Base-by-base conservation (phyloP, 2,797 vertebrate species). In the Acanthiza pusilla region DNA sequence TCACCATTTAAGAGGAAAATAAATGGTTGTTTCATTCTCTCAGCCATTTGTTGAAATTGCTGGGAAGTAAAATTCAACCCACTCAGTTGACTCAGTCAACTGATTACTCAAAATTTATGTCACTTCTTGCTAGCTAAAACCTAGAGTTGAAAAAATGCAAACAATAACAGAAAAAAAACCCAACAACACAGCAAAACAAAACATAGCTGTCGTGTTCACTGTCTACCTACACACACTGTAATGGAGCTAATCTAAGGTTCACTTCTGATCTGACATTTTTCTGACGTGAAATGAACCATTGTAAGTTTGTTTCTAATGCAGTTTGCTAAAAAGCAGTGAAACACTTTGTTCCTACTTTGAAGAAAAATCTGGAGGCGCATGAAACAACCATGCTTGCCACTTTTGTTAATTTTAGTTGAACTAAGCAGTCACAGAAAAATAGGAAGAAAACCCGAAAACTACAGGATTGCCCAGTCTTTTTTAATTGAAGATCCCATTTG, bases 251-350 rank as follows among this genome's bases (percentile, higher is more conserved):
- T 93, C 40, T 25, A 14, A 94, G 13, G 7, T 91, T 97, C 36
- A 43, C 53, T 88, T 95, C 50, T 85, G 43, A 74, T 65, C 66
- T 85, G 54, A 73, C 10, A 15, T 40, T 96, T 91, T 93, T 90
- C 61, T 91, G n/a, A 92, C 96, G 75, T 88, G 63, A 95, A 95
- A 93, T 89, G 61, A 94, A 77, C n/a, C 13, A 26, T 91, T 95
- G 40, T 57, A 84, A 83, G 19, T 71, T 82, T 94, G 25, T 93
- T 93, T 92, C 65, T 73, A 91, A 14, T 8, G 16, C 22, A 63
- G 45, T 68, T 96, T 80, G n/a, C 67, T 94, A 91, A 87, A 92
- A 65, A 66, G 6, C 55, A 66, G 70, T 23, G 47, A 95, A 92
- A 26, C 61, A 94, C 51, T 92, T 95, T 71, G 36, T 78, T 95